Percentiles rank a stretch among this genome's conserved stretches.
phyloP scores from a whole-genome alignment of 2,797 vertebrate species.

The Ctenochaetus hawaiiensis region DNA sequence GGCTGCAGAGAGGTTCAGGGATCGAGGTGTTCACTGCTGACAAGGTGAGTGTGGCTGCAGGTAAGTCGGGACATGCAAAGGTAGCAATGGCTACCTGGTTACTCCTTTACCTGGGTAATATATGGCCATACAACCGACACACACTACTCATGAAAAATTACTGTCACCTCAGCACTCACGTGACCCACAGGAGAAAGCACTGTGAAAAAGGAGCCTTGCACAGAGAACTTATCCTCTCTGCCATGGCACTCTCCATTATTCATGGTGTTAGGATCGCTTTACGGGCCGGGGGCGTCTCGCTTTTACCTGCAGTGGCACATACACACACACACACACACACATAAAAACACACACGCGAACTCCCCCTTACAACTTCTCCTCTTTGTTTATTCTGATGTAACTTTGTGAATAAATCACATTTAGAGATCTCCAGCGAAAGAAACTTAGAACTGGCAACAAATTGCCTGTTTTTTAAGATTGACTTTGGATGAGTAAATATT shows the following conservation, averaged over 20 bases:
- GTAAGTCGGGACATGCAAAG: conserved; percentile 51
- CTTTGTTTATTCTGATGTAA: conserved; percentile 24
- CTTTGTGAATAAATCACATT: conserved; percentile 25
- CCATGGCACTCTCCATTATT: conserved; percentile 92
- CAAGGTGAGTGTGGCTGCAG: conserved; percentile 43
- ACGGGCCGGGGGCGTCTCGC: conserved; percentile 86
- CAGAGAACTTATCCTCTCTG: conserved; percentile 87
- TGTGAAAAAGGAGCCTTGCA: conserved; percentile 88
- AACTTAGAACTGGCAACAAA: neutral
- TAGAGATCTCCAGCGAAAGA: neutral
- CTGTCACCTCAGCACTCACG: conserved; percentile 81
- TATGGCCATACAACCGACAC: conserved; percentile 73
- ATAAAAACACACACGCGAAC: conserved; percentile 8
- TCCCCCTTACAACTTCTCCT: conserved; percentile 26
- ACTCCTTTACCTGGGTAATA: conserved; percentile 58
- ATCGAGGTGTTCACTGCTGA: conserved; percentile 46
- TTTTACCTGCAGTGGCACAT: conserved; percentile 75
- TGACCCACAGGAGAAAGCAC: conserved; percentile 87
- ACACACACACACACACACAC: conserved; percentile 38
- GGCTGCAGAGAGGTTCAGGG: conserved; percentile 61
- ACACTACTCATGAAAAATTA: conserved; percentile 91
- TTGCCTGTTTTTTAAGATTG: neutral
- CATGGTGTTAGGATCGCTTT: conserved; percentile 93
- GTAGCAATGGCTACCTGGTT: conserved; percentile 43
- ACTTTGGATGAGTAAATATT: neutral